Evolutionary conservation across 2,113 vertebrate genomes (phyloP), one percentile per base, ranked within the genome.

Genomic region (Hiodon alosoides): DNA sequence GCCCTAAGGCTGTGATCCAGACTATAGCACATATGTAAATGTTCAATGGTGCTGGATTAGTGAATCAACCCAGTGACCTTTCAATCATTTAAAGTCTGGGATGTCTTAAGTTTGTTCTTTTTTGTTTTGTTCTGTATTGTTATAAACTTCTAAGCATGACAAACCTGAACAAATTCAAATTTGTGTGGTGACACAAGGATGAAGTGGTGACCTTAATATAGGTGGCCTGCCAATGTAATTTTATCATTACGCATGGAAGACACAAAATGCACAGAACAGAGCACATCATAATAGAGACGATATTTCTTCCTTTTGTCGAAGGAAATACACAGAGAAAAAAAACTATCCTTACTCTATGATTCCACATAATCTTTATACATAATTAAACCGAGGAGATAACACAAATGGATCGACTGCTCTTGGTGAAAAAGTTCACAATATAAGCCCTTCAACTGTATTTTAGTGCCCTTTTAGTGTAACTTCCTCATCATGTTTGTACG

Each of bases 331-430:
- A 86, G 86, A 86, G 84, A 85, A 85, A 84, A 76, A 54, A 85
- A 31, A 31, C 31, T 31, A 83, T 86, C 79, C 69, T 73, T 8
- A 54, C 83, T 68, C 85, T 83, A 89, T 90, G 87, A 90, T 88
- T 86, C 85, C 79, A 83, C 78, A 79, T 87, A 88, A 86, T 85
- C 87, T 82, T 90, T 85, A 90, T 91, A 85, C 87, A 90, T 90
- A 89, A 91, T 91, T 90, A 86, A 91, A 85, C 11, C 69, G 79
- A 78, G 84, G 85, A 88, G 87, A 85, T 84, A 75, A 85, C 82
- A 83, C 84, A 86, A 85, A 88, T 83, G 82, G 85, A 85, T 84
- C 82, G 85, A 87, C 87, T 79, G 83, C 3, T 46, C 48, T 66
- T 47, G 48, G 31, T 66, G 10, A 66, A 48, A 31, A 31, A 31